Evolutionary conservation across 2,113 vertebrate genomes (phyloP), one percentile per base, ranked within the genome.

Genomic region (Typhlomys cinereus): DNA sequence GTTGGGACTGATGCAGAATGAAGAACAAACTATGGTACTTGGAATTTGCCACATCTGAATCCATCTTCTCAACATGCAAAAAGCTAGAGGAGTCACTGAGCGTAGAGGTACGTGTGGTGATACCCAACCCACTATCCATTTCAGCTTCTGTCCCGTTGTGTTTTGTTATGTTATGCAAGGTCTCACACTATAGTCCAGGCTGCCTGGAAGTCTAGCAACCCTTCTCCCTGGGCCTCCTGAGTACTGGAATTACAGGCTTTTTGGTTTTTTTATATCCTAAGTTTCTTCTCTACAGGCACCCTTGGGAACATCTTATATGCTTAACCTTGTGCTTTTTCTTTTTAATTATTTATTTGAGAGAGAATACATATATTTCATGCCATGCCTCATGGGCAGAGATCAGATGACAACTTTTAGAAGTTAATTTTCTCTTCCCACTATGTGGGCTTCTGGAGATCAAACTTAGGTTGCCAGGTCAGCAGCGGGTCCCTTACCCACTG

Each of bases 1-100:
- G 23, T 36, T 90, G 87, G 90, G 90, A 59, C 82, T 75, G n/a
- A 81, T 5, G 36, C 89, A 99, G 97, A 96, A 99, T 98, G 98
- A 99, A 99, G 98, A 99, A 99, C 98, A 99, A 99, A 93, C 97
- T 99, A 0, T 99, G 98, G 98, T 99, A 99, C 96, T 99, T 99
- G 48, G 99, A 99, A 92, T 99, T 99, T 67, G 99, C 99, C 87
- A 99, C 99, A 11, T 98, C 99, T 0, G 99, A 99, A 97, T 99
- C 99, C 48, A 98, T 99, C 93, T 99, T 98, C n/a, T 98, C 99
- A 17, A 99, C 99, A 0, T 99, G 99, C 97, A 99, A 99, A 96
- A 99, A 97, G 93, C 97, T 99, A 31, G 98, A 98, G 84, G 99
- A 99, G 7, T 98, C 97, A 92, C 71, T 98, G 92, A 97, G 96